Conservation (phyloP, 2,113 vertebrate species). For the Nibea coibor region DNA sequence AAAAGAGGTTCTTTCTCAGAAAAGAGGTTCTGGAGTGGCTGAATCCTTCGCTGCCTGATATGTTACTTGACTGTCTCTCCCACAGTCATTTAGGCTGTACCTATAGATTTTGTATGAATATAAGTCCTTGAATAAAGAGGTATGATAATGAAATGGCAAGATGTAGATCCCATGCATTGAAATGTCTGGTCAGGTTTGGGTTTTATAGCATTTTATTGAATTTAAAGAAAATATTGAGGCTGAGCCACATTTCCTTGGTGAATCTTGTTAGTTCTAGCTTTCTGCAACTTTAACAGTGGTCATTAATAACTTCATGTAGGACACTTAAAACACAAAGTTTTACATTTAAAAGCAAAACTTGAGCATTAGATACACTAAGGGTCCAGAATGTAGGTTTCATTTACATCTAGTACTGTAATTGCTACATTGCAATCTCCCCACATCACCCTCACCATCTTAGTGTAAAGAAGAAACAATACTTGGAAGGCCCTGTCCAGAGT, state of each 20-base stretch:
- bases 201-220: not conserved
- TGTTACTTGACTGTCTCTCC: constrained; percentile 89
- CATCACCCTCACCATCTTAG: too few species aligned
- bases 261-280: not conserved
- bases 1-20: constrained; percentile 58
- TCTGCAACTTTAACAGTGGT: not conserved
- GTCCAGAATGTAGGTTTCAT: too few species aligned
- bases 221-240: not conserved
- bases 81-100: constrained; percentile 92
- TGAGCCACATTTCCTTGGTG: not conserved
- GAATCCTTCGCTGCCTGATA: constrained; percentile 88
- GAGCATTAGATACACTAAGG: not conserved
- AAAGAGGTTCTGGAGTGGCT: constrained; percentile 78
- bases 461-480: too few species aligned
- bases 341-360: not conserved
- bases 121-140: constrained; percentile 91
- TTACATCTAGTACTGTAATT: too few species aligned
- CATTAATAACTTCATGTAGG: not conserved
- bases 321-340: not conserved
- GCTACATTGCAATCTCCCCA: too few species aligned
- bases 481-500: too few species aligned
- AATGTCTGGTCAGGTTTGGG: not conserved
- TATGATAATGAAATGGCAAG: constrained; percentile 70
- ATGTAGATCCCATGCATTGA: constrained; percentile 14
- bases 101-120: constrained; percentile 96